These are phyloP conservation scores for Potamilus streckersoni DNA, from an alignment of 1,140 invertebrate species.

Conservation along the genomic window DNA sequence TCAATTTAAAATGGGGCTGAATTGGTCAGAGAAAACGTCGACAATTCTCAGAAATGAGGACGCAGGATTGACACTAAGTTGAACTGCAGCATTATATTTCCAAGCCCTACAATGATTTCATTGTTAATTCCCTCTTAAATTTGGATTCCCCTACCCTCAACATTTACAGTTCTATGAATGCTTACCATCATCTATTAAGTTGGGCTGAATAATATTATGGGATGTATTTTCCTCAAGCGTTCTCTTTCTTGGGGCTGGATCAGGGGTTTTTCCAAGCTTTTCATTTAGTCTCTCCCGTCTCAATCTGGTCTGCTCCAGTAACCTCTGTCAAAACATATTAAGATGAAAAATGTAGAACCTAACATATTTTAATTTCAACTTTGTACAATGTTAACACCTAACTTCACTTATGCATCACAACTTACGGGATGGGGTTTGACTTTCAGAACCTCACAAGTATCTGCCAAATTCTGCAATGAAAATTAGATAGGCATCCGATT, in stretches of 20 bases:
- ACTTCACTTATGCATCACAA: too few species aligned
- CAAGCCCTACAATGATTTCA: too few species aligned
- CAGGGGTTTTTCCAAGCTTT: conserved; percentile 59
- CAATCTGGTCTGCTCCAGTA: conserved; percentile 61
- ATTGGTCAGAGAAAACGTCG: background rate
- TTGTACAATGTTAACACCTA: too few species aligned
- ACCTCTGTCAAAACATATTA: conserved; percentile 47
- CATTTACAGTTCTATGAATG: too few species aligned
- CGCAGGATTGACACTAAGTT: too few species aligned
- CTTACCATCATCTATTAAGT: conserved; percentile 30
- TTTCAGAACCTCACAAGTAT: too few species aligned
- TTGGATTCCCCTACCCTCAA: background rate
- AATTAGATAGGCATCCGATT: too few species aligned
- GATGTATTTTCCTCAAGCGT: conserved; percentile 34
- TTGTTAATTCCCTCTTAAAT: background rate
- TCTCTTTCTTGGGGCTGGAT: conserved; percentile 53
- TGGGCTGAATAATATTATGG: conserved; percentile 14
- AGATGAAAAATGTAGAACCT: background rate
- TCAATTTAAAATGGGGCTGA: too few species aligned
- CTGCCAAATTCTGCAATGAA: too few species aligned
- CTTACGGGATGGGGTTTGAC: too few species aligned
- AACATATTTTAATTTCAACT: too few species aligned
- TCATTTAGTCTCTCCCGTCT: conserved; percentile 60
- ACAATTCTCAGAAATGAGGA: background rate
- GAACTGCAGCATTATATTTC: background rate